Evolutionary conservation across 2,888 invertebrate species (phyloP), one percentile per base, ranked within the genome.

Genomic region (Ophioninae sp.): DNA sequence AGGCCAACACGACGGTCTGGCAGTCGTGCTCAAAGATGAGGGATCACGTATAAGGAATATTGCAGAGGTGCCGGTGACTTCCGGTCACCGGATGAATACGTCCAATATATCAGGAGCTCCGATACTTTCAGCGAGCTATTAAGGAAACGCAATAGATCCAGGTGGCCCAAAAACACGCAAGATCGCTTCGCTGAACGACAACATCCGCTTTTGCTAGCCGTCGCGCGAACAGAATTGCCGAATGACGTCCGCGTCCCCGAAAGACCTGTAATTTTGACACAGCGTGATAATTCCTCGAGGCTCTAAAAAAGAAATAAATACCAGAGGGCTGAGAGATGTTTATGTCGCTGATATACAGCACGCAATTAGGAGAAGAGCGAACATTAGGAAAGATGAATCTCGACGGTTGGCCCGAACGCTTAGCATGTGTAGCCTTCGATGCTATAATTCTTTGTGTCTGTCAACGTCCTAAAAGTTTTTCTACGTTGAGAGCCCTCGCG

Each of bases 1-100:
- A 78, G 64, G 69, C 22, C 74, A 67, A 83, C 83, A 78, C 73
- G 80, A 77, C 61, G 51, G 39, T 78, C 74, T 78, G 83, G 83
- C 80, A 68, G 72, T 69, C 64, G 61, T 17, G 20, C 30, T 41
- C 41, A 39, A 64, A 37, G 0, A 9, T 22, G 23, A 59, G 30
- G 74, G 78, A 72, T 83, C 79, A 51, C 51, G 69, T 39, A 23
- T 61, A 51, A 58, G 83, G 65, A 83, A 64, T 64, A 68, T 51
- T 74, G 78, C 83, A 81, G 65, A 74, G 51, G 73, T 74, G 51
- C 69, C 83, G 22, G 63, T 73, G 63, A 80, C 73, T 80, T 83
- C 76, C 79, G 79, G 67, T 58, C 68, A 39, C 72, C 44, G n/a
- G 59, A 51, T 30, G 51, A 56, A 71, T 59, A 51, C 51, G 67